Base-by-base conservation (phyloP, 2,113 vertebrate genomes). In the Dasyprocta punctata region DNA sequence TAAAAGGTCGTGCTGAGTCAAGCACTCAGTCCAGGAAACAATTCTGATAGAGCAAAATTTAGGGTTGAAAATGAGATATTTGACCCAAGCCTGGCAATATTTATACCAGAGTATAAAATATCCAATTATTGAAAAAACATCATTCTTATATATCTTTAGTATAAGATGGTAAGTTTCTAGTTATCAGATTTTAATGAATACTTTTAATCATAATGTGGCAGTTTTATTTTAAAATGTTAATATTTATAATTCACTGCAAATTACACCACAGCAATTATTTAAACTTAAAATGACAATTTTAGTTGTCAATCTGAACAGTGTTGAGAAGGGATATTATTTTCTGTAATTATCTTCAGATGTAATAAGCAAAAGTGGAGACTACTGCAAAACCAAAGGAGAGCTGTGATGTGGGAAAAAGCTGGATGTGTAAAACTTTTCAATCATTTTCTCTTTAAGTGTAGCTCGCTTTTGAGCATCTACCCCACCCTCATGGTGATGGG, bases 191-290 rank as follows among this genome's bases (percentile, higher is more conserved):
- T 78, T 56, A 71, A 38, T 49, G 30, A 65, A 63, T 63, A 63
- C 17, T 49, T 94, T 95, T 61, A 92, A 71, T 77, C 85, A 89
- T 33, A 69, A 92, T 17, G n/a, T 41, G 33, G 1, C n/a, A 77
- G 81, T 41, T 92, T 95, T 75, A 77, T 89, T 95, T 96, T 94
- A 36, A 92, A 86, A 71, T 36, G 20, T 58, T 80, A 86, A 52
- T 86, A 61, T 86, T 92, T 69, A 77, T 49, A 56, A 89, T 77
- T 89, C 7, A 28, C n/a, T 60, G 26, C 77, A 90, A 86, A 92
- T 77, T 30, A 83, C 11, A 61, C 60, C 33, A 49, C 92, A 38
- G 73, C 14, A 89, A 94, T 86, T 93, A 86, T 49, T 92, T 89
- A 65, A 94, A 86, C 28, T 58, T 69, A 65, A 96, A 81, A 86